A percentile compares a stretch with the other conserved stretches of the same genome.
Conservation (phyloP, 2,888 invertebrate species). For the Polydrusus tereticollis region DNA sequence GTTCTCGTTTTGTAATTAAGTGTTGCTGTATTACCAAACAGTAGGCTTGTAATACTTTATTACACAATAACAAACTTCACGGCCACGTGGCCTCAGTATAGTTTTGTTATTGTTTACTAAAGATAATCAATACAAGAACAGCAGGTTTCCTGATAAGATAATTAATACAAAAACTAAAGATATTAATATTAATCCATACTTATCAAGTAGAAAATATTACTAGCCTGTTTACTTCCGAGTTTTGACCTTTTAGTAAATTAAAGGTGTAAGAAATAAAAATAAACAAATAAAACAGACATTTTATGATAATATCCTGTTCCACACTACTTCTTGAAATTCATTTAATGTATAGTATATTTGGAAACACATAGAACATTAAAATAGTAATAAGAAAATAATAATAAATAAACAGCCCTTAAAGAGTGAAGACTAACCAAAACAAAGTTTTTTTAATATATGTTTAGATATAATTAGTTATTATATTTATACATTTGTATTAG, state of each 20-base stretch:
- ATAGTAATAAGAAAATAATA: no score
- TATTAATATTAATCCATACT: constrained; percentile 1
- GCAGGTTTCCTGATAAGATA: constrained; percentile 17
- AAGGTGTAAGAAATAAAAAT: background rate
- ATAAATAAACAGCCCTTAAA: no score
- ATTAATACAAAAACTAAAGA: background rate
- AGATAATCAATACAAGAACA: background rate
- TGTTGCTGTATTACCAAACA: background rate
- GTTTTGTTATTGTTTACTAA: constrained; percentile 9
- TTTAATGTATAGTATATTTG: no score
- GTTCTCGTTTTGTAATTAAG: background rate
- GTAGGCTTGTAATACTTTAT: background rate
- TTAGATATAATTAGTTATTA: no score
- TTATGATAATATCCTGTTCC: no score
- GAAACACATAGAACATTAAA: no score
- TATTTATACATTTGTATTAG: no score
- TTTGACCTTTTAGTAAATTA: background rate
- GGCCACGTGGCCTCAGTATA: background rate
- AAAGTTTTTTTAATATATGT: no score
- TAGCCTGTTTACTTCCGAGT: background rate
- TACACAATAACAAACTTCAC: constrained; percentile 10
- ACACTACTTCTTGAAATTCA: no score
- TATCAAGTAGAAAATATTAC: background rate
- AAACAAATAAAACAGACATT: no score
- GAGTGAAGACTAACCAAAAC: no score